Evolutionary conservation across 1,140 invertebrate species (phyloP).

Genomic region (Thalassaphorura encarpata): DNA sequence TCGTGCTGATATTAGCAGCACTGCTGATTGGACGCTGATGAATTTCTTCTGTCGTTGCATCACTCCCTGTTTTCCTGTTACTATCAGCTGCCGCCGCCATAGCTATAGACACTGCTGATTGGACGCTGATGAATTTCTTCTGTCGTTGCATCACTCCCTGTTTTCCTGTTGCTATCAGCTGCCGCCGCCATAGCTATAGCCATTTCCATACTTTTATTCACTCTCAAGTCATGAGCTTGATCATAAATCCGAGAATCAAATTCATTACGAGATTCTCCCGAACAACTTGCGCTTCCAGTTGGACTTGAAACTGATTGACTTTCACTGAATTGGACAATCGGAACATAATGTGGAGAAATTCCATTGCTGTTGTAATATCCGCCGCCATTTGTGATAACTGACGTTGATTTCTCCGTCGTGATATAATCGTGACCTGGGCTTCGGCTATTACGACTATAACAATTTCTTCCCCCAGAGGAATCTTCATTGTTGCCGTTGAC

Average conservation of each 20-base stretch:
- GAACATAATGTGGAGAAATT: constrained; percentile 4
- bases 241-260: constrained; percentile 12
- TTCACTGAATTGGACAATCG: constrained; percentile 23
- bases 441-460: too few relatives aligned
- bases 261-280: constrained; percentile 3
- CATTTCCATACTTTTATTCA: constrained; percentile 1
- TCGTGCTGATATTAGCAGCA: too few relatives aligned
- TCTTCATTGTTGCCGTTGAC: neutral
- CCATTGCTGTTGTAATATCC: neutral
- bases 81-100: neutral
- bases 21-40: neutral
- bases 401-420: too few relatives aligned
- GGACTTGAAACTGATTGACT: neutral
- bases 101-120: neutral
- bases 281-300: neutral
- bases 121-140: neutral
- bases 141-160: constrained; percentile 1
- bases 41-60: constrained; percentile 1
- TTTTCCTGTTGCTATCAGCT: neutral
- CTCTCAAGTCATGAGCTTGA: neutral
- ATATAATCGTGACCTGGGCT: too few relatives aligned
- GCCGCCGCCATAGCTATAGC: neutral
- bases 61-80: constrained; percentile 5
- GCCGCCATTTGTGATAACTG: neutral
- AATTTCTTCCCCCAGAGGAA: neutral